Evolutionary conservation across 2,888 invertebrate species (phyloP), one percentile per base, ranked within the genome.

Genomic region (Drosophila pullipes): DNA sequence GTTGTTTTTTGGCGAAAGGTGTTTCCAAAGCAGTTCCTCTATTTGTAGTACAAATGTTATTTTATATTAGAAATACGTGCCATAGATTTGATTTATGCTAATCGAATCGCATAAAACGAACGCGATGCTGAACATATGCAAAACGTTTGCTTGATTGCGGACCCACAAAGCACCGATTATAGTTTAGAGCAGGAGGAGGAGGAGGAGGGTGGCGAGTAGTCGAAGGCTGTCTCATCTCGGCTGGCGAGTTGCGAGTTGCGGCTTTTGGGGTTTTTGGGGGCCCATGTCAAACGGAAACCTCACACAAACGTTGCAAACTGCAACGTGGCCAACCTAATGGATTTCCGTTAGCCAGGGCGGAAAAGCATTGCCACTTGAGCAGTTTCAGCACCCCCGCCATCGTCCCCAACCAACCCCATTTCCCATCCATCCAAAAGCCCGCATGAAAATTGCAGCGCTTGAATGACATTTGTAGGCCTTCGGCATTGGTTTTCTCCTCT

Each of bases 261-360:
- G 41, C 28, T 39, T 55, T 30, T 41, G 41, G 58, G 66, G 64
- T 22, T 61, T 35, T 41, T 28, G 41, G 52, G 16, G 16, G 35
- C 16, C 69, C 76, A 76, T 87, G 87, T 89, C 85, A 85, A 87
- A 81, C 88, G 88, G 90, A 88, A 90, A 88, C 74, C 83, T 78
- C 77, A 55, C 74, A 79, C 76, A 84, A 11, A 55, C 9, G 83
- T 55, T 83, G 89, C 86, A 89, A 86, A 89, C 87, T 86, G 83
- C 76, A 85, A 69, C 53, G 77, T 74, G 76, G 67, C 75, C 83
- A 83, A 78, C 90, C 83, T 88, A 88, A 88, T 88, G 88, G 90
- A 88, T 90, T 90, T 88, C 88, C 88, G 90, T 70, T 75, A 76
- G 83, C 83, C 82, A 81, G 74, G 69, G 74, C 82, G 85, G 77